Evolutionary conservation across 2,797 vertebrate genomes (phyloP).

Genomic region (Pitangus sulphuratus): DNA sequence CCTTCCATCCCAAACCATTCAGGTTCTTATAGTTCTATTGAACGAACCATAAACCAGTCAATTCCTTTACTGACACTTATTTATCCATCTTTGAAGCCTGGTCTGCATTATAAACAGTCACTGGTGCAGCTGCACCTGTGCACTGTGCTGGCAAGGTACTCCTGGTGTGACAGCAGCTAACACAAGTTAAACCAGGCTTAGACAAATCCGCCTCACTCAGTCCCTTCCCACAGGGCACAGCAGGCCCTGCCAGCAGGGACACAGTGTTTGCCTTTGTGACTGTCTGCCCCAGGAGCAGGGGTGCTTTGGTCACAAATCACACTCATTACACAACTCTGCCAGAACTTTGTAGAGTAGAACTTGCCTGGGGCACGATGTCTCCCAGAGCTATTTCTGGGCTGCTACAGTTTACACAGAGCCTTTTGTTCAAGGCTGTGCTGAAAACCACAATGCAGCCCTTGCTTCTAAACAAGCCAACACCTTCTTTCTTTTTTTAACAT

Average conservation of each 20-base stretch:
- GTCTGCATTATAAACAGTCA: rapidly evolving
- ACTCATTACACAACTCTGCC: not conserved
- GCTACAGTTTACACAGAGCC: not conserved
- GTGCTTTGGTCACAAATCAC: not conserved
- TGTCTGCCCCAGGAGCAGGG: rapidly evolving
- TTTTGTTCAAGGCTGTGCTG: constrained; percentile 4
- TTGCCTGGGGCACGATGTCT: not conserved
- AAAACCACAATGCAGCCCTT: constrained; percentile 1
- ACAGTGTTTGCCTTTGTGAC: not conserved
- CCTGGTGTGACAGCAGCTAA: not conserved
- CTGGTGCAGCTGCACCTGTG: not conserved
- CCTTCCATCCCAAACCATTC: not conserved
- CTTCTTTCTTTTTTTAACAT: not conserved
- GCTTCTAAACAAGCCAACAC: not conserved
- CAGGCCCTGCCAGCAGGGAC: not conserved
- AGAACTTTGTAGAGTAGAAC: not conserved
- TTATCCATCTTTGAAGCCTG: not conserved
- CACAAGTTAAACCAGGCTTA: not conserved
- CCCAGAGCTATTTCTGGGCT: not conserved
- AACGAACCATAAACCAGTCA: not conserved
- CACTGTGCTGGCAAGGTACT: not conserved
- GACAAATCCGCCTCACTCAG: rapidly evolving
- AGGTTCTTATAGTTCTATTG: too few species aligned
- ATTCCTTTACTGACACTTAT: rapidly evolving
- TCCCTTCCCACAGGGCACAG: not conserved